Base-by-base conservation (phyloP, 1,140 invertebrate genomes). In the Gonioctena quinquepunctata region DNA sequence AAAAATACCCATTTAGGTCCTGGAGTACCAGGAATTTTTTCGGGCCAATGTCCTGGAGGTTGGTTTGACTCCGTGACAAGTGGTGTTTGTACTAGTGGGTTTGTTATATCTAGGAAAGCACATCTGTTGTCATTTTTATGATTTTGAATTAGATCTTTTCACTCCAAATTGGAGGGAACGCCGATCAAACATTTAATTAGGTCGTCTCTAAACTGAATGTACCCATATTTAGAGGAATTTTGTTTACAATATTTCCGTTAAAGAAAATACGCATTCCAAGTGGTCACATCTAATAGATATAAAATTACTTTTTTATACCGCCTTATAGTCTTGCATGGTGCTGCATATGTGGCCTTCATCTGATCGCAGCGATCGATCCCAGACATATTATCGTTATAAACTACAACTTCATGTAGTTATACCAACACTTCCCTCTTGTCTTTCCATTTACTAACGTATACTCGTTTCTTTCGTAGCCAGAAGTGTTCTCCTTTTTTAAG, bases 281-380 rank as follows among this genome's bases (percentile, higher is more conserved):
- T 18, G 13, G 50, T 8, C 16, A 54, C 21, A 16, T 52, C 50
- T 21, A 23, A 33, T 13, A 33, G n/a, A 33, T 33, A n/a, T 7
- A 72, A 64, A 16, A 69, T n/a, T 23, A 72, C 26, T 57, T 70
- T 75, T 52, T 68, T 72, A 28, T 77, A 77, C 75, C 75, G 75
- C 13, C 66, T 16, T 28, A 77, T 67, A 3, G 73, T 71, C 66
- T 75, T 75, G 50, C 57, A 52, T 5, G 64, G 71, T 8, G 26
- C 54, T 6, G 69, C 65, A 68, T 77, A 77, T 67, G 70, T 71
- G 16, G 66, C 49, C 19, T 68, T 59, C 73, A 77, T 77, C 66
- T 77, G 74, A 70, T 76, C 76, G 4, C 27, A 28, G 11, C 67
- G 33, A 49, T 77, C 74, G 16, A 76, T 60, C 25, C 73, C 76